Evolutionary conservation across 2,113 vertebrate species (phyloP).

Genomic region (Fregetta grallaria): DNA sequence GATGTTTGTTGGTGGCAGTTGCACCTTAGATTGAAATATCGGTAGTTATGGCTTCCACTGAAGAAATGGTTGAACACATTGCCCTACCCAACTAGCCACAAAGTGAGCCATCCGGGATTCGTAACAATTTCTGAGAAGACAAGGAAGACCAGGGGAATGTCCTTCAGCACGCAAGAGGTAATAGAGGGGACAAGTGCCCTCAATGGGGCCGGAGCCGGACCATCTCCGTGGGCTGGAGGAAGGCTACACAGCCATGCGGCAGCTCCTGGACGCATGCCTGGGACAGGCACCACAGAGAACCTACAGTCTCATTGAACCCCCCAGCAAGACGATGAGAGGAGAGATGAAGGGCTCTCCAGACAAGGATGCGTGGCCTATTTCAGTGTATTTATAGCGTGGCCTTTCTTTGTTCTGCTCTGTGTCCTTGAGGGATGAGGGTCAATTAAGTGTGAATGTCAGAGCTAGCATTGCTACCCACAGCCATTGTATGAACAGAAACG

Average conservation of each 20-base stretch:
- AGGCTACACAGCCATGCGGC: background rate
- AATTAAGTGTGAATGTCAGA: background rate
- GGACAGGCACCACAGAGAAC: background rate
- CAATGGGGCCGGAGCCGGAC: rapidly evolving
- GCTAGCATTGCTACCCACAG: background rate
- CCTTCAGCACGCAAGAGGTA: background rate
- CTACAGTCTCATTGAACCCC: background rate
- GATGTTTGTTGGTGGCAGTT: background rate
- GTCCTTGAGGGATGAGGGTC: conserved; percentile 9
- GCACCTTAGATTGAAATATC: background rate
- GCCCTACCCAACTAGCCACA: background rate
- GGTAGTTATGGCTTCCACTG: background rate
- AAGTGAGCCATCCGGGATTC: rapidly evolving
- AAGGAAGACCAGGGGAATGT: background rate
- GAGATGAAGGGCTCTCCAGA: background rate
- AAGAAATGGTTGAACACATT: background rate
- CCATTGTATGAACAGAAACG: rapidly evolving
- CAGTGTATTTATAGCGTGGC: background rate
- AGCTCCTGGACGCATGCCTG: background rate
- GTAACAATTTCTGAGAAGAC: background rate
- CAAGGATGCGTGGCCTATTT: background rate
- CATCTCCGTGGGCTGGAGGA: rapidly evolving
- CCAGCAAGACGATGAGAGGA: background rate
- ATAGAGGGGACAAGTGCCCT: background rate
- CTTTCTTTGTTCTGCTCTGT: background rate